A percentile compares a stretch with the other conserved stretches of the same genome.
Conservation (phyloP, 2,888 invertebrate genomes). For the Orthosia gracilis region DNA sequence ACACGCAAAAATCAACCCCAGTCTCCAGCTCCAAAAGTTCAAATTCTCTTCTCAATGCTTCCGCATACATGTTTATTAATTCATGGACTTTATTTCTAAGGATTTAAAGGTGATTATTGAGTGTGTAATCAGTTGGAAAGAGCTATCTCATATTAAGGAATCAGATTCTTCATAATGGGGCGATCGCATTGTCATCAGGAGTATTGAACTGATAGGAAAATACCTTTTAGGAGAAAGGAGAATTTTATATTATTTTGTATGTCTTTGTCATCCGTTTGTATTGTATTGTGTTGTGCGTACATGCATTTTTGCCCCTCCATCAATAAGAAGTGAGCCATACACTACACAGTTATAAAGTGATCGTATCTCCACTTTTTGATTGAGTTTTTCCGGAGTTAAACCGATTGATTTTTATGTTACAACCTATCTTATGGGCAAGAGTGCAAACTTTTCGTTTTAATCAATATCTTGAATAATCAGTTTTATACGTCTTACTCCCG, state of each 20-base stretch:
- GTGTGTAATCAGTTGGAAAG: conserved; percentile 68
- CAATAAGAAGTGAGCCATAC: conserved; percentile 48
- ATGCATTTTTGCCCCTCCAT: conserved; percentile 53
- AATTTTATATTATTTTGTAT: conserved; percentile 63
- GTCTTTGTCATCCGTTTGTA: conserved; percentile 60
- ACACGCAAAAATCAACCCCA: conserved; percentile 46
- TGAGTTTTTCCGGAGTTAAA: conserved; percentile 29
- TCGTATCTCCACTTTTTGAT: conserved; percentile 28
- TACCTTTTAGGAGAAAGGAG: conserved; percentile 80
- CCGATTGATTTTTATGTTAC: neutral
- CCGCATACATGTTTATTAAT: conserved; percentile 24
- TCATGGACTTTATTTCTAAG: conserved; percentile 44
- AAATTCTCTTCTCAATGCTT: conserved; percentile 20
- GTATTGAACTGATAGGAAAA: conserved; percentile 68
- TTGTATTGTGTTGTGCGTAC: conserved; percentile 55
- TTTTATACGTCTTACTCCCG: too few species aligned
- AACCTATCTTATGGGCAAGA: too few species aligned
- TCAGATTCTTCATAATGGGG: conserved; percentile 85
- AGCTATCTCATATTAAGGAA: conserved; percentile 83
- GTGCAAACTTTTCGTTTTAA: too few species aligned
- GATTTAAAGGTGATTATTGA: conserved; percentile 68
- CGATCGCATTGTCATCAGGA: conserved; percentile 80
- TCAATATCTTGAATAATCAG: too few species aligned
- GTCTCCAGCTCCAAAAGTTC: conserved; percentile 13
- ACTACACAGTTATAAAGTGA: conserved; percentile 16